A percentile compares a stretch with the other conserved stretches of the same genome.
Evolutionary conservation across 2,888 invertebrate genomes (phyloP).

Genomic region (Acanthacorydalis orientalis): DNA sequence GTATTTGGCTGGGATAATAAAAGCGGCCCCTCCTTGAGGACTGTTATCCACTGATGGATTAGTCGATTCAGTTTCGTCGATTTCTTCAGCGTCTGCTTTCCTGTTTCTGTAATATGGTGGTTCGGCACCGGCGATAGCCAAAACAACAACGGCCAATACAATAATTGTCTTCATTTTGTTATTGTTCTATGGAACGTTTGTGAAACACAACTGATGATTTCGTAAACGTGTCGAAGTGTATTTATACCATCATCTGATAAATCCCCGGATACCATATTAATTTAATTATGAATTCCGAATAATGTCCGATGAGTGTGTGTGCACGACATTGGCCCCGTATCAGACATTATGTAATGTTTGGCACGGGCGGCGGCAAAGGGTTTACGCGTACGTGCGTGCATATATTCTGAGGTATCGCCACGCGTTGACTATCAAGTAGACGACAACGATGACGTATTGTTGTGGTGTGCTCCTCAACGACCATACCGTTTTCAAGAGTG

Average conservation of each 20-base stretch:
- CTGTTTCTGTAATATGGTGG: not conserved
- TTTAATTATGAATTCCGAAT: too few species aligned
- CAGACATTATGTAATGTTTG: too few species aligned
- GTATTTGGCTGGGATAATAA: too few species aligned
- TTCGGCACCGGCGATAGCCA: not conserved
- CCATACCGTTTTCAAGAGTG: too few species aligned
- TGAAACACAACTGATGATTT: not conserved
- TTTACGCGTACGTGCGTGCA: too few species aligned
- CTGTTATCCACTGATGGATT: not conserved
- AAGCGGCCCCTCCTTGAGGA: not conserved
- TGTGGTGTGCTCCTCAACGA: too few species aligned
- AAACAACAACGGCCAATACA: not conserved
- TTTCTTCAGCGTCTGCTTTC: not conserved
- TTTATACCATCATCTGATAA: not conserved
- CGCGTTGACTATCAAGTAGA: too few species aligned
- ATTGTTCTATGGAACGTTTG: not conserved
- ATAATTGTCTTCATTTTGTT: not conserved
- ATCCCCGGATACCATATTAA: not conserved
- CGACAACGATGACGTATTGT: too few species aligned
- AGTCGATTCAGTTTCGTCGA: not conserved
- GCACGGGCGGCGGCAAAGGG: too few species aligned
- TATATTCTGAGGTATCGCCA: too few species aligned
- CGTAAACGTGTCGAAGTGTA: not conserved
- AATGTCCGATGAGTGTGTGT: too few species aligned
- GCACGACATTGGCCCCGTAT: too few species aligned